These are phyloP conservation scores for Listronotus oregonensis DNA, from an alignment of 1,140 invertebrate species.

Conservation along the genomic window DNA sequence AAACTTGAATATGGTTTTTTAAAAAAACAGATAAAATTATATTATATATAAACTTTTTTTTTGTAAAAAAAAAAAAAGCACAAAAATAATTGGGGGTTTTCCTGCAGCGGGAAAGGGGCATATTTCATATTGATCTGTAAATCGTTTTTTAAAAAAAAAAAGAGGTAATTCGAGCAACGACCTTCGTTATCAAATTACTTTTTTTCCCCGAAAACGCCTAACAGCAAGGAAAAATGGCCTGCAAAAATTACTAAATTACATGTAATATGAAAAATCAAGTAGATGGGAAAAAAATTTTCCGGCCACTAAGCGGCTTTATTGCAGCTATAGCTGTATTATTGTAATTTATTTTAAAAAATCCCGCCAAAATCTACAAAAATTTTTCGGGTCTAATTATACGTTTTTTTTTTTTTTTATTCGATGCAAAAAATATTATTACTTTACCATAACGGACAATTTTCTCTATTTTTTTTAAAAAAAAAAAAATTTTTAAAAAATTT, in stretches of 20 bases:
- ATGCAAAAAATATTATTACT: too few species aligned
- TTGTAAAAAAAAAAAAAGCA: background rate
- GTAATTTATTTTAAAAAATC: slow-evolving; percentile 5
- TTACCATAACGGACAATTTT: too few species aligned
- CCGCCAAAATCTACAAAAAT: background rate
- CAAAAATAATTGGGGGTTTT: background rate
- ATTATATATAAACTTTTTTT: background rate
- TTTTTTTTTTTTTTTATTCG: background rate
- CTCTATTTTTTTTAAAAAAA: too few species aligned
- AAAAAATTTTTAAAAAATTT: too few species aligned
- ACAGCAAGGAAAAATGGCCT: background rate
- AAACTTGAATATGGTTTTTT: too few species aligned
- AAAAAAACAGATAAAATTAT: too few species aligned
- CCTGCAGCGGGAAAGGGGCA: background rate
- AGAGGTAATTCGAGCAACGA: slow-evolving; percentile 7
- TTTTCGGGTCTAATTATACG: background rate
- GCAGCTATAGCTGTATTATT: slow-evolving; percentile 2
- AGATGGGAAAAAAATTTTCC: slow-evolving; percentile 6
- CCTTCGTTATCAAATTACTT: slow-evolving; percentile 10
- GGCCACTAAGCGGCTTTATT: slow-evolving; percentile 7
- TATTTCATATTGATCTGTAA: slow-evolving; percentile 13
- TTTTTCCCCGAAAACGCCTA: background rate
- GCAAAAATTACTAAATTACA: slow-evolving; percentile 12
- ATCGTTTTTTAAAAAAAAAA: background rate
- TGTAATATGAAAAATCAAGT: slow-evolving; percentile 6